Percentiles rank a stretch among this genome's conserved stretches.
Evolutionary conservation across 2,113 vertebrate species (phyloP).

Genomic region (Heterotis niloticus): DNA sequence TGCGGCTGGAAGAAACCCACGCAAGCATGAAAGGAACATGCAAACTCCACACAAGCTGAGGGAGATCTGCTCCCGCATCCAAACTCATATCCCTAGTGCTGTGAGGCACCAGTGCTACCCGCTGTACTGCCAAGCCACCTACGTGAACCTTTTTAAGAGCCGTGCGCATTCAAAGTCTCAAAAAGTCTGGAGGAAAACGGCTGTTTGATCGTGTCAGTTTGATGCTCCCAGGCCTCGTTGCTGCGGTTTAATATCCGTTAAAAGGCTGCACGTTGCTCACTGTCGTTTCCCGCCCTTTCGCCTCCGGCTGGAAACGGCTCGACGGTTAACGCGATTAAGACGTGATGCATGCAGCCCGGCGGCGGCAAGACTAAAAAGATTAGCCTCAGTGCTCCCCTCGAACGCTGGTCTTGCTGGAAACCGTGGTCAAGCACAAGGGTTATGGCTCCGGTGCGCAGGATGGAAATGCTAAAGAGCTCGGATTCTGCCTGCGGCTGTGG

Average conservation of each 20-base stretch:
- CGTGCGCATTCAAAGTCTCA: no score
- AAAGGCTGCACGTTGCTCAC: no score
- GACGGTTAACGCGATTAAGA: constrained; percentile 54
- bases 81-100: background rate
- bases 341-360: constrained; percentile 50
- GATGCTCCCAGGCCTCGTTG: no score
- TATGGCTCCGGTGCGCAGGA: constrained; percentile 36
- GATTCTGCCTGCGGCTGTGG: constrained; percentile 45
- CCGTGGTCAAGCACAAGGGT: constrained; percentile 32
- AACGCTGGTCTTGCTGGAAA: constrained; percentile 46
- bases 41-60: background rate
- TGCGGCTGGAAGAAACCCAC: no score
- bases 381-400: constrained; percentile 47
- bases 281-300: constrained; percentile 37
- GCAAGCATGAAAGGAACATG: no score
- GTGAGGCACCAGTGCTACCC: background rate
- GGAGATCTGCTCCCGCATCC: constrained; percentile 15
- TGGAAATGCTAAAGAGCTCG: constrained; percentile 65
- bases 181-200: no score
- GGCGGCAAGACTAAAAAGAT: constrained; percentile 54
- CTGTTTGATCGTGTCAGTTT: no score
- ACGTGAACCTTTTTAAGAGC: no score
- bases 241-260: no score
- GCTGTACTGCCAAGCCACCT: no score
- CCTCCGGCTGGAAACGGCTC: constrained; percentile 42